Conservation (phyloP, 2,888 invertebrate species). For the Acronicta alni region DNA sequence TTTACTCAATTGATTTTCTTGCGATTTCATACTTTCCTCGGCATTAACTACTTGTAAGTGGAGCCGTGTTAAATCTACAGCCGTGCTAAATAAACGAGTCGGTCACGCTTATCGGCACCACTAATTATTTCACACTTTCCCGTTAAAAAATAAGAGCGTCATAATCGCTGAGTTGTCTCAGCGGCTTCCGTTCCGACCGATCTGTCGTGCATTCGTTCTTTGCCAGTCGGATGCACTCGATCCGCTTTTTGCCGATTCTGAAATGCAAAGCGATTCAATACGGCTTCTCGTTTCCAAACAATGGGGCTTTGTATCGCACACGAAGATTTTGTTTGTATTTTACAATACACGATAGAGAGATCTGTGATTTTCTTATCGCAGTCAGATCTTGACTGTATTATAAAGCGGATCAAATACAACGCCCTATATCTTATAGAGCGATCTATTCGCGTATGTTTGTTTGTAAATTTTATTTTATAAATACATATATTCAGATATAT, state of each 20-base stretch:
- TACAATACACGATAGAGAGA: constrained; percentile 61
- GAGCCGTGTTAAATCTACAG: constrained; percentile 45
- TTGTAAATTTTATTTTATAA: constrained; percentile 24
- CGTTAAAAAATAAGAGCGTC: constrained; percentile 67
- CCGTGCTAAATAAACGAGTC: constrained; percentile 39
- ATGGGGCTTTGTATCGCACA: constrained; percentile 72
- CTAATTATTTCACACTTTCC: constrained; percentile 77
- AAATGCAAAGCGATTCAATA: constrained; percentile 64
- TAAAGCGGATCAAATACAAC: constrained; percentile 44
- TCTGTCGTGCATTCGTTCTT: constrained; percentile 56
- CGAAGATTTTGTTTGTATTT: constrained; percentile 72
- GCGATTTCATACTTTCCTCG: constrained; percentile 46
- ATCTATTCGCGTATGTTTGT: constrained; percentile 26
- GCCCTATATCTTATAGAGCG: constrained; percentile 17
- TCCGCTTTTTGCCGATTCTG: constrained; percentile 57
- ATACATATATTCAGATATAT: constrained; percentile 5
- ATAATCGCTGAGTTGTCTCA: constrained; percentile 66
- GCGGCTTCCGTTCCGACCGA: constrained; percentile 69
- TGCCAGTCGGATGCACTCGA: constrained; percentile 58
- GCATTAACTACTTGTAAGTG: constrained; percentile 33
- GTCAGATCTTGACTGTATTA: constrained; percentile 51
- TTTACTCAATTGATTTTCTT: constrained; percentile 41
- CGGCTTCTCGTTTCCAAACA: constrained; percentile 70
- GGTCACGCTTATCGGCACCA: constrained; percentile 52
- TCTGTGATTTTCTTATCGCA: constrained; percentile 58